Evolutionary conservation across 37 sponge, comb jelly and placozoan genomes (phyloP).

Genomic region (Axinella damicornis): DNA sequence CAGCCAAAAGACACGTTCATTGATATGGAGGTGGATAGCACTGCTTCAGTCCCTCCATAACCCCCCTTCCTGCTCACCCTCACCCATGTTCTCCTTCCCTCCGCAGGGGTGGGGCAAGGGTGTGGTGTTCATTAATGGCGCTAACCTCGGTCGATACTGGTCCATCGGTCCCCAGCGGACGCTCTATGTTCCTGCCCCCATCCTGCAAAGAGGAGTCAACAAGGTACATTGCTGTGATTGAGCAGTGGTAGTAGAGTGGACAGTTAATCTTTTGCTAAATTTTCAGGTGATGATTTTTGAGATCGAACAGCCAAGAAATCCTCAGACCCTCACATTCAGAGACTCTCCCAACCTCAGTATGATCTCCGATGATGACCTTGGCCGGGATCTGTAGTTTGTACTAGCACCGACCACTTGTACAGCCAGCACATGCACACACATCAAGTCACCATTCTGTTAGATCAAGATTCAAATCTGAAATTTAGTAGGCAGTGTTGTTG

Average conservation of each 20-base stretch:
- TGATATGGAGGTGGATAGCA: slow-evolving; percentile 67
- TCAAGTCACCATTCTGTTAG: too few species aligned
- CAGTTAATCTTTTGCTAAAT: neutral
- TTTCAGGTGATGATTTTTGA: slow-evolving; percentile 73
- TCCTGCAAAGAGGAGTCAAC: slow-evolving; percentile 76
- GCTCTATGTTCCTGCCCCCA: slow-evolving; percentile 90
- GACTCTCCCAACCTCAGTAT: slow-evolving; percentile 26
- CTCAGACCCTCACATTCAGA: slow-evolving; percentile 44
- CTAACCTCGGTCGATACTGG: slow-evolving; percentile 97
- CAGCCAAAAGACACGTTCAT: slow-evolving; percentile 85
- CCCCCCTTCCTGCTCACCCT: too few species aligned
- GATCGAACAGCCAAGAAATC: slow-evolving; percentile 17
- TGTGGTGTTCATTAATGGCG: slow-evolving; percentile 85
- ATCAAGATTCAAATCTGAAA: too few species aligned
- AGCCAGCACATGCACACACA: too few species aligned
- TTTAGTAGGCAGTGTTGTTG: too few species aligned
- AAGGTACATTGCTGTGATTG: slow-evolving; percentile 41
- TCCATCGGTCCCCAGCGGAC: slow-evolving; percentile 92
- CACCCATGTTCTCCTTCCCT: too few species aligned
- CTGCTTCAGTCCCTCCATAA: slow-evolving; percentile 12
- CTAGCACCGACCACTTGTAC: too few species aligned
- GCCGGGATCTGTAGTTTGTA: too few species aligned
- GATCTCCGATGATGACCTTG: neutral
- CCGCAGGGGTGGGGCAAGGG: slow-evolving; percentile 89
- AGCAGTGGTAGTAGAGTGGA: neutral